Base-by-base conservation (phyloP, 2,113 vertebrate species). In the Macquaria ambigua region DNA sequence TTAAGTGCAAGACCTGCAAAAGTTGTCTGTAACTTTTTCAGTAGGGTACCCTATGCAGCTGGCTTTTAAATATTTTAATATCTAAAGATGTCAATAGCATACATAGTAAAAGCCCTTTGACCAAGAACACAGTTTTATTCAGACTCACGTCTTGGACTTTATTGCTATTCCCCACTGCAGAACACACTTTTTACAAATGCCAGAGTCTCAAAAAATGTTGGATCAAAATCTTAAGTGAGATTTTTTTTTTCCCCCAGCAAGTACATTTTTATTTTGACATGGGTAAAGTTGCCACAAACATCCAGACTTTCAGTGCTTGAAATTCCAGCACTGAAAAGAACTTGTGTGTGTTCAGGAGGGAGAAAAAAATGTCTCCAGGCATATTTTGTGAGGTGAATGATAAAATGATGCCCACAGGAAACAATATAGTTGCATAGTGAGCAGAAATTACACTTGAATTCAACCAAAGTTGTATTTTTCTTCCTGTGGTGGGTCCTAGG, bases 371-470 rank as follows among this genome's bases (percentile, higher is more conserved):
- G 62, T 87, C 82, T 90, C 80, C 70, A 18, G 73, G 89, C 78
- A 58, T 81, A 86, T 90, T 86, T 83, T 84, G 89, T 80, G 87
- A 89, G 81, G 48, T 74, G 86, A 92, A 90, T 90, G 86, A 87
- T 81, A 92, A 93, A 89, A 90, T 79, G 55, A 77, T 87, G 80
- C 74, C 88, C 86, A 62, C 76, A 76, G 75, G 75, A 87, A 87
- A 85, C 37, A 55, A 75, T 50, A 53, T 61, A 69, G 79, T 59
- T 74, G 86, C 55, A 71, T 31, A 50, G 84, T 83, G 77, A 91
- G 78, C 70, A 74, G 55, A 89, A 80, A 86, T 78, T 55, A 78
- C 16, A 10, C 77, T 46, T 31, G 67, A 87, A 81, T 73, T 74
- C 63, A 74, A 66, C 37, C 62, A 20, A 55, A 76, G 68, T 74